Percentiles rank a stretch among this genome's conserved stretches.
These are phyloP conservation scores for Masticophis lateralis DNA, from an alignment of 2,797 vertebrate species.

Conservation along the genomic window DNA sequence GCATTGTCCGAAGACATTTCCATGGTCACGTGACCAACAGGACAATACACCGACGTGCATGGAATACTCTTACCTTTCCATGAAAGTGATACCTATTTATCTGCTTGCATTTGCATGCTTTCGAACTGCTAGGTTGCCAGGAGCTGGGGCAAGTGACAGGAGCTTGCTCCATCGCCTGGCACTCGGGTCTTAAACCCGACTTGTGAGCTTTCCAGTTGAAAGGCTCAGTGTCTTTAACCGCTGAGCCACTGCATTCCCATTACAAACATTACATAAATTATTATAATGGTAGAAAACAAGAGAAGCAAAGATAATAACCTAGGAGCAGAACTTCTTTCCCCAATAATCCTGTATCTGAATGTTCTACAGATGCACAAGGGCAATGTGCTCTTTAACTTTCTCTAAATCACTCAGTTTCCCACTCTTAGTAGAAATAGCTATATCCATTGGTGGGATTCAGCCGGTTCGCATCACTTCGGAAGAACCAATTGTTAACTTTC, in stretches of 20 bases:
- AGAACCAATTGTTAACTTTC: no score
- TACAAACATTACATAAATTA: background rate
- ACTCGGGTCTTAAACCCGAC: background rate
- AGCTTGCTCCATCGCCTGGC: background rate
- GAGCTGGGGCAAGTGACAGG: background rate
- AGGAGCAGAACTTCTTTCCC: background rate
- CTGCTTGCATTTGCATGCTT: background rate
- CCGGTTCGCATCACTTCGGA: no score
- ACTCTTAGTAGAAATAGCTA: background rate
- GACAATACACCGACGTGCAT: no score
- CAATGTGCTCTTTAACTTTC: background rate
- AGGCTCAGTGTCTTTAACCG: background rate
- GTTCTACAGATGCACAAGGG: background rate
- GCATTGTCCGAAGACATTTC: no score
- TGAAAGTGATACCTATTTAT: background rate
- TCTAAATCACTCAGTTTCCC: background rate
- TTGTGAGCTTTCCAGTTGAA: background rate
- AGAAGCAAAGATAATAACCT: background rate
- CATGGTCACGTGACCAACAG: no score
- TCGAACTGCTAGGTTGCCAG: background rate
- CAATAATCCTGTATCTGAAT: background rate
- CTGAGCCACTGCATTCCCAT: background rate
- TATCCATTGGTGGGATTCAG: no score
- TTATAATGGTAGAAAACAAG: background rate
- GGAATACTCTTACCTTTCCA: no score